A percentile compares a stretch with the other conserved stretches of the same genome.
Conservation (phyloP, 2,113 vertebrate species). For the Aramus guarauna region DNA sequence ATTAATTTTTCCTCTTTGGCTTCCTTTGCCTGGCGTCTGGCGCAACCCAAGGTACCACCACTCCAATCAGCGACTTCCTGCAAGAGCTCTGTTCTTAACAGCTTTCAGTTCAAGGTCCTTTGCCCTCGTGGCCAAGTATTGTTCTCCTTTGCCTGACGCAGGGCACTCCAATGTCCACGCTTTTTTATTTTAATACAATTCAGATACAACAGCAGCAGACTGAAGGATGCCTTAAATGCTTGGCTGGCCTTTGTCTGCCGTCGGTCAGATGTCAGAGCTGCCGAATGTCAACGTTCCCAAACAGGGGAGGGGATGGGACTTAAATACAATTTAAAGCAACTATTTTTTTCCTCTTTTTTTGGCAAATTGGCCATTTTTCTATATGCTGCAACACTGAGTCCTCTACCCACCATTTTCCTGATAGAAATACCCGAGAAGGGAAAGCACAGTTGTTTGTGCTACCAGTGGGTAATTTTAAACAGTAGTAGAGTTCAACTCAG, state of each 20-base stretch:
- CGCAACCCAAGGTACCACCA: rapidly evolving
- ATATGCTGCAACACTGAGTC: not conserved
- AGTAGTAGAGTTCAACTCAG: not conserved
- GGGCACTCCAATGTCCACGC: not conserved
- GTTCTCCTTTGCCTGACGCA: not conserved
- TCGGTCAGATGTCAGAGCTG: slow-evolving; percentile 29
- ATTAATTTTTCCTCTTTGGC: not conserved
- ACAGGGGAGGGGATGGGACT: not conserved
- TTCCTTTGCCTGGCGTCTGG: not conserved
- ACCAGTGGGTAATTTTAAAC: not conserved
- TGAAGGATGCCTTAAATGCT: not conserved
- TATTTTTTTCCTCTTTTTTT: not conserved
- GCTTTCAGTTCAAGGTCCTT: not conserved
- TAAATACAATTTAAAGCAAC: not conserved
- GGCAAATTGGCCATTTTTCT: not conserved
- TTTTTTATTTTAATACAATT: not conserved
- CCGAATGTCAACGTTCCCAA: not conserved
- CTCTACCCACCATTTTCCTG: not conserved
- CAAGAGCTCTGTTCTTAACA: not conserved
- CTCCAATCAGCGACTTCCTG: not conserved
- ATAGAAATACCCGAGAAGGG: not conserved
- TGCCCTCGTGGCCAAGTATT: not conserved
- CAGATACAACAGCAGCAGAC: not conserved
- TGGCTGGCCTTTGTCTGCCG: not conserved
- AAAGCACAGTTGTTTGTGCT: not conserved